Evolutionary conservation across 2,113 vertebrate genomes (phyloP).

Genomic region (Laticauda colubrina): DNA sequence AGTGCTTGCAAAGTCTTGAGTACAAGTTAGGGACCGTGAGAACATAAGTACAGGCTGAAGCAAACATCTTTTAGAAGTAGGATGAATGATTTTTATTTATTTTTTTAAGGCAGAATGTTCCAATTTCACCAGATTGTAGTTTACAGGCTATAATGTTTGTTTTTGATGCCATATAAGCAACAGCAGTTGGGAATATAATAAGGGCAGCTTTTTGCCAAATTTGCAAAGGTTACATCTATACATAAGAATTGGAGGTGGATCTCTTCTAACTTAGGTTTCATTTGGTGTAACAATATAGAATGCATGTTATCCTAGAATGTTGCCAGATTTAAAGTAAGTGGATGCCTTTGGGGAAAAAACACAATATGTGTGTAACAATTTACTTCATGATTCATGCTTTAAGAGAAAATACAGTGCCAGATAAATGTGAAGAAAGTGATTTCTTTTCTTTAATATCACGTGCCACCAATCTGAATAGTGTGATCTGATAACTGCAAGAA

Average conservation of each 20-base stretch:
- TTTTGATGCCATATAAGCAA: conserved; percentile 19
- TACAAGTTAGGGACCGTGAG: not conserved
- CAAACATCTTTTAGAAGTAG: not conserved
- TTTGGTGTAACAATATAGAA: not conserved
- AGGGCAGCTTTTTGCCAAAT: not conserved
- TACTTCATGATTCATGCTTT: conserved; percentile 24
- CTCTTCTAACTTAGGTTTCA: not conserved
- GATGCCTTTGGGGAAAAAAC: conserved; percentile 8
- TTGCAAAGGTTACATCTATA: not conserved
- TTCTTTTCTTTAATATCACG: conserved; percentile 71
- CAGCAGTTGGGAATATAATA: conserved; percentile 3
- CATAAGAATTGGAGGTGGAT: not conserved
- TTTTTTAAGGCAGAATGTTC: not conserved
- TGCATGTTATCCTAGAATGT: conserved; percentile 13
- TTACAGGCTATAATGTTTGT: not conserved
- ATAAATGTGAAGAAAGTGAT: conserved; percentile 49
- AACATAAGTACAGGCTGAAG: not conserved
- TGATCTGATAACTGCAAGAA: conserved; percentile 56
- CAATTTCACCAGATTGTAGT: conserved; percentile 6
- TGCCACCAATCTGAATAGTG: conserved; percentile 53
- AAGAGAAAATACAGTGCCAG: conserved; percentile 27
- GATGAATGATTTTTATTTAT: not conserved
- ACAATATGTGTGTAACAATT: conserved; percentile 10
- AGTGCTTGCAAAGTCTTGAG: not conserved
- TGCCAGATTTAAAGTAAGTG: conserved; percentile 24